phyloP scores from a whole-genome alignment of 1,140 invertebrate genomes.

The Brachionus sp. region DNA sequence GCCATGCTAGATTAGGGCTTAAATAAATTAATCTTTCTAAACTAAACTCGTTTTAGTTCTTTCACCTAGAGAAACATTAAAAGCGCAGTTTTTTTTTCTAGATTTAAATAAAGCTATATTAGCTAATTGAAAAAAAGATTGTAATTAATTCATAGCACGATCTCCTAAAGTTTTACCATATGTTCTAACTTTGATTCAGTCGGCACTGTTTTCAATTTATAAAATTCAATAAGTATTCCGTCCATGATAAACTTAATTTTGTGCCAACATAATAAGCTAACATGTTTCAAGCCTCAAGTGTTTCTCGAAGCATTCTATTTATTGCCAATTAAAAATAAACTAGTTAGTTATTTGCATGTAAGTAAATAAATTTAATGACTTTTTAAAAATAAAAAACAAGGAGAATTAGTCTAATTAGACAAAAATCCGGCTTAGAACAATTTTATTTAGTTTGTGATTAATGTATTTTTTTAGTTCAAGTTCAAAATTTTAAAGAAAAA shows the following conservation, averaged over 20 bases:
- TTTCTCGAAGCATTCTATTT: neutral
- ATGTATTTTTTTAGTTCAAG: no score
- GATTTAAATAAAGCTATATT: neutral
- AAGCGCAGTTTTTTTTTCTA: neutral
- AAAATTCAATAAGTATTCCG: neutral
- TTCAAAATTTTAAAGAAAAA: no score
- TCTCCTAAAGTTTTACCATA: neutral
- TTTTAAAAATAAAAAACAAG: neutral
- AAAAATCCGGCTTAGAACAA: no score
- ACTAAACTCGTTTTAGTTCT: neutral
- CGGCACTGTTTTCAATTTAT: neutral
- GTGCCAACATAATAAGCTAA: neutral
- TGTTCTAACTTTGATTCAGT: neutral
- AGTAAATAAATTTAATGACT: neutral
- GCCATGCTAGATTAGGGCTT: neutral
- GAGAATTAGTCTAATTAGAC: no score
- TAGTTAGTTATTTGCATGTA: neutral
- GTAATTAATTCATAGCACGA: neutral
- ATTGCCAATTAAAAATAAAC: neutral
- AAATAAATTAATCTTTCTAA: neutral
- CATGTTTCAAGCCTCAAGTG: neutral
- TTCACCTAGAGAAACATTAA: slow-evolving; percentile 19
- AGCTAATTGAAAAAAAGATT: neutral
- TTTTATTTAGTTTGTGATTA: no score
- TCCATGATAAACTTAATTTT: neutral